A percentile compares a stretch with the other conserved stretches of the same genome.
These are phyloP conservation scores for Psittacula derbiana DNA, from an alignment of 2,797 vertebrate species.

Conservation along the genomic window DNA sequence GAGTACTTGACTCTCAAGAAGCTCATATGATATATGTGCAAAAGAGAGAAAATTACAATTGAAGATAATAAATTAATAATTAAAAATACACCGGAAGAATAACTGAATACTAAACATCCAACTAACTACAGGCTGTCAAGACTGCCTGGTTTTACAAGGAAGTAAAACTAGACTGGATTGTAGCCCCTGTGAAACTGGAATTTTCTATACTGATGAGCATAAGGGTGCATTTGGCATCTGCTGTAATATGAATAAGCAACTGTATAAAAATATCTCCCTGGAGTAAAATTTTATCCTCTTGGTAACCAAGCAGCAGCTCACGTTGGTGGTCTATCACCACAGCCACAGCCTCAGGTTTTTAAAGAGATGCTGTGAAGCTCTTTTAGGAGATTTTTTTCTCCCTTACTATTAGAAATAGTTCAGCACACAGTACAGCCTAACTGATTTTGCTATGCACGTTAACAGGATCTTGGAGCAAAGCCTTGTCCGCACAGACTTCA, in stretches of 20 bases:
- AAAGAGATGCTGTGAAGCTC: background rate
- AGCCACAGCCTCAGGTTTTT: constrained; percentile 1
- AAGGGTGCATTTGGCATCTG: constrained; percentile 19
- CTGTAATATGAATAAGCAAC: constrained; percentile 46
- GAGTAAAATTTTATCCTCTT: constrained; percentile 9
- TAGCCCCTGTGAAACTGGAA: background rate
- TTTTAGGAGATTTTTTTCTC: background rate
- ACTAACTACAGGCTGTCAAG: background rate
- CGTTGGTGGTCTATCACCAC: constrained; percentile 17
- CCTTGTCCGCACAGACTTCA: background rate
- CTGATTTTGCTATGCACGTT: background rate
- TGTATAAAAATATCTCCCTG: constrained; percentile 43
- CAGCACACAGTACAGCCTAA: background rate
- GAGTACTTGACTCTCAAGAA: background rate
- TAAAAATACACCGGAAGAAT: background rate
- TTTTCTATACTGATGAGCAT: background rate
- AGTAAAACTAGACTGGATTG: background rate
- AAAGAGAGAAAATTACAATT: background rate
- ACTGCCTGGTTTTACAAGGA: background rate
- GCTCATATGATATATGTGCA: background rate
- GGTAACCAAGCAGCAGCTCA: constrained; percentile 50
- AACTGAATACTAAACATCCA: background rate
- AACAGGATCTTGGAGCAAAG: background rate
- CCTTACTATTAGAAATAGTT: background rate
- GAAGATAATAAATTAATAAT: background rate